Percentiles rank a stretch among this genome's conserved stretches.
phyloP scores from a whole-genome alignment of 2,888 invertebrate genomes.

The Apocheima hispidaria region DNA sequence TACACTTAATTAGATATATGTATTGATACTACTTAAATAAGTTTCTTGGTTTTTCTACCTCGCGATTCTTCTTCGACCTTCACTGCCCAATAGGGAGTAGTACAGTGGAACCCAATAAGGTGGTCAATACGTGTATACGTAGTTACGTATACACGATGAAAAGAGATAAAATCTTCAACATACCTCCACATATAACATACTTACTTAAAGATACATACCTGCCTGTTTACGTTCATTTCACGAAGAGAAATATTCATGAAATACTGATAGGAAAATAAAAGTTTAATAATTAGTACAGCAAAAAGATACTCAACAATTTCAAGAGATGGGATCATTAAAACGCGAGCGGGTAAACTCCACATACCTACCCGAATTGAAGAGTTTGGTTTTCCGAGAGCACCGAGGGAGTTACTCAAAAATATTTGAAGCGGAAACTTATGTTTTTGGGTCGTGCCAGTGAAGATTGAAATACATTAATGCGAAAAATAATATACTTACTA shows the following conservation, averaged over 20 bases:
- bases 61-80: too few relatives aligned
- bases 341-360: neutral
- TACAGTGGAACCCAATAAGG: too few relatives aligned
- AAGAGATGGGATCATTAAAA: slow-evolving; percentile 2
- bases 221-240: neutral
- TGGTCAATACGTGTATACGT: too few relatives aligned
- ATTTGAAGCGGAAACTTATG: slow-evolving; percentile 2
- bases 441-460: neutral
- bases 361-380: neutral
- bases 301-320: neutral
- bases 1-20: too few relatives aligned
- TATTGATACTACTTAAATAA: too few relatives aligned
- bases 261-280: neutral
- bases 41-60: too few relatives aligned
- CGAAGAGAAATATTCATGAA: neutral
- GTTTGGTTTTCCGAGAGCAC: neutral
- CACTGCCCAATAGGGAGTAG: too few relatives aligned
- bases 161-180: too few relatives aligned
- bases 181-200: too few relatives aligned
- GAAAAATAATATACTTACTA: too few relatives aligned
- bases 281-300: neutral
- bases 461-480: neutral
- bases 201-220: too few relatives aligned
- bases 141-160: too few relatives aligned
- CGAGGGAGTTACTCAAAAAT: slow-evolving; percentile 3